Conservation (phyloP, 2,113 vertebrate genomes). For the Platycercus adscitus region DNA sequence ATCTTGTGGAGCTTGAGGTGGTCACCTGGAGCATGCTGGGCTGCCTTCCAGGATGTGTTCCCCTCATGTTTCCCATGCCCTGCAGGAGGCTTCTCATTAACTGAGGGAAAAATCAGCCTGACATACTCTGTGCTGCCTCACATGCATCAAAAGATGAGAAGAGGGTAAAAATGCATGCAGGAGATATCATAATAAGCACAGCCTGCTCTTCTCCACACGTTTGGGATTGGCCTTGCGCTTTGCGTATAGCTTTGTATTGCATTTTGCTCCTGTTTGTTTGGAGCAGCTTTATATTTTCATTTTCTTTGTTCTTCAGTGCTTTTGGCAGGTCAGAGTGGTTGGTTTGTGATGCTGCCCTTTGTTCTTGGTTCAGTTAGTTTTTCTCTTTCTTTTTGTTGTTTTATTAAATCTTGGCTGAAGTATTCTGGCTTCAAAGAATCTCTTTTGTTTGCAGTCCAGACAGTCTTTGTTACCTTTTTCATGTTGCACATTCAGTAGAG, state of each 20-base stretch:
- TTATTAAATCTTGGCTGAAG: slow-evolving; percentile 35
- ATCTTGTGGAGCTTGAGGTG: neutral
- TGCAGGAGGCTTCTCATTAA: neutral
- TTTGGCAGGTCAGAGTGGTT: neutral
- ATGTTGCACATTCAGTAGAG: neutral
- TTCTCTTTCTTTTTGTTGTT: slow-evolving; percentile 35
- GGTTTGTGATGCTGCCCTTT: slow-evolving; percentile 20
- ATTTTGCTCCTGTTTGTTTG: slow-evolving; percentile 31
- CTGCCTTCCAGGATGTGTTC: neutral
- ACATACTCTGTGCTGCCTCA: neutral
- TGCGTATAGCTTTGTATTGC: neutral
- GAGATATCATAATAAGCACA: neutral
- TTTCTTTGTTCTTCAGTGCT: slow-evolving; percentile 25
- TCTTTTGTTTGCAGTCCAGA: neutral
- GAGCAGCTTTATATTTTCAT: slow-evolving; percentile 19
- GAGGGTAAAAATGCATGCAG: neutral
- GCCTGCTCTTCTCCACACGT: neutral
- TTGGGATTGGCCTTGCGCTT: neutral
- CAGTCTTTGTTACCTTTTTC: slow-evolving; percentile 4
- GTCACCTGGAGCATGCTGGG: neutral
- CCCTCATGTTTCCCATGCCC: neutral
- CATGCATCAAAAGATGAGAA: neutral
- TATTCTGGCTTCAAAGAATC: slow-evolving; percentile 27
- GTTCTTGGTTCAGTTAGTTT: slow-evolving; percentile 17
- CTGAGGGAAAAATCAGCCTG: neutral